These are phyloP conservation scores for Rhincodon typus DNA, from an alignment of 2,797 vertebrate genomes.

Conservation along the genomic window DNA sequence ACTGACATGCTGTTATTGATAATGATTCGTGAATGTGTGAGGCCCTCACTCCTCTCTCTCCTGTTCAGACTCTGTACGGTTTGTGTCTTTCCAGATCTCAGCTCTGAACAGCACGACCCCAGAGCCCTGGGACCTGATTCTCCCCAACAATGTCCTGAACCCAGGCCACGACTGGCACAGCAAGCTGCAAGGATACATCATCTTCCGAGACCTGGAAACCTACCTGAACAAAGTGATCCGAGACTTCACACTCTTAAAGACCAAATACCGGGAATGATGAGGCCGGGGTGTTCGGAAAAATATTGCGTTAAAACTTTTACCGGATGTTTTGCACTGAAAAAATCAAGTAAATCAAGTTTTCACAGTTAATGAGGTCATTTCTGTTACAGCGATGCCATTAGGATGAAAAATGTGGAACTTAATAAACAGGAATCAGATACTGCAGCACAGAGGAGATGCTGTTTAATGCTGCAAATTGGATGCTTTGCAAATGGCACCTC, in stretches of 20 bases:
- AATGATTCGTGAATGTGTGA: neutral
- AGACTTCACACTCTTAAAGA: constrained; percentile 59
- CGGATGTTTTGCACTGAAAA: neutral
- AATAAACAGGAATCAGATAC: neutral
- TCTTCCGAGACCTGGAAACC: constrained; percentile 62
- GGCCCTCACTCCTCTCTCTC: neutral
- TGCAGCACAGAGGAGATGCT: neutral
- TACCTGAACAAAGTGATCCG: constrained; percentile 61
- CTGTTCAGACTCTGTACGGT: neutral
- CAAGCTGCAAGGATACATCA: constrained; percentile 59
- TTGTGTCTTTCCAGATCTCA: constrained; percentile 47
- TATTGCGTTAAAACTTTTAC: neutral
- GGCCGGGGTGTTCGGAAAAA: neutral
- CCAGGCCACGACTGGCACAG: constrained; percentile 51
- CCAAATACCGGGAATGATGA: constrained; percentile 16
- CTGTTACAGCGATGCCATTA: neutral
- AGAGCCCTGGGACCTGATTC: neutral
- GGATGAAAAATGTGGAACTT: neutral
- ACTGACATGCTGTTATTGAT: neutral
- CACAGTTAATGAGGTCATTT: too few species aligned
- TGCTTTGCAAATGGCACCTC: too few species aligned
- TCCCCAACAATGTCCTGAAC: neutral
- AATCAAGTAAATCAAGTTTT: neutral
- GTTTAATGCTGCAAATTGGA: neutral
- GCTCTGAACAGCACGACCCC: constrained; percentile 15